Evolutionary conservation across 2,797 vertebrate genomes (phyloP).

Genomic region (Peromyscus eremicus): DNA sequence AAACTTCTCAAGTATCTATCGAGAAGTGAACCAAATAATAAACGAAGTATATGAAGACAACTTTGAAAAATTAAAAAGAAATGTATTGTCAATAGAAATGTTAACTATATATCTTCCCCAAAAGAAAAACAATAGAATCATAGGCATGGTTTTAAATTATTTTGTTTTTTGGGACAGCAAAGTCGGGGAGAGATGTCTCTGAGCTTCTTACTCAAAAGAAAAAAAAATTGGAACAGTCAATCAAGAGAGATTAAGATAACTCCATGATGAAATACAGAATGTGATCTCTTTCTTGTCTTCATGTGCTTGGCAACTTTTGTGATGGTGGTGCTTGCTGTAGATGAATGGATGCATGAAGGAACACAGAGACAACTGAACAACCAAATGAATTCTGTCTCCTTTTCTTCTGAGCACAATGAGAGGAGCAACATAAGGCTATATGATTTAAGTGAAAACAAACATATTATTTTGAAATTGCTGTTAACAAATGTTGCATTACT

Average conservation of each 20-base stretch:
- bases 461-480: not conserved
- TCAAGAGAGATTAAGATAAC: not conserved
- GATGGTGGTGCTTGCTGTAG: not conserved
- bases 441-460: constrained; percentile 12
- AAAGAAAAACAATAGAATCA: not conserved
- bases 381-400: not conserved
- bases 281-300: not conserved
- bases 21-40: constrained; percentile 32
- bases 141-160: not conserved
- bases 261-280: not conserved
- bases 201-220: constrained; percentile 11
- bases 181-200: not conserved
- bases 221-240: not conserved
- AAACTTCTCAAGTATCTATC: not conserved
- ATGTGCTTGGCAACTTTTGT: not conserved
- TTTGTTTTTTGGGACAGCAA: not conserved
- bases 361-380: not conserved
- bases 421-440: not conserved
- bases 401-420: constrained; percentile 52
- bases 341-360: not conserved
- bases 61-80: not conserved
- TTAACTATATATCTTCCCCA: not conserved
- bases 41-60: not conserved
- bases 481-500: not conserved
- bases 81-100: constrained; percentile 9